A percentile compares a stretch with the other conserved stretches of the same genome.
These are phyloP conservation scores for Drosophila parthenogenetica DNA, from an alignment of 2,888 invertebrate genomes.

Conservation along the genomic window DNA sequence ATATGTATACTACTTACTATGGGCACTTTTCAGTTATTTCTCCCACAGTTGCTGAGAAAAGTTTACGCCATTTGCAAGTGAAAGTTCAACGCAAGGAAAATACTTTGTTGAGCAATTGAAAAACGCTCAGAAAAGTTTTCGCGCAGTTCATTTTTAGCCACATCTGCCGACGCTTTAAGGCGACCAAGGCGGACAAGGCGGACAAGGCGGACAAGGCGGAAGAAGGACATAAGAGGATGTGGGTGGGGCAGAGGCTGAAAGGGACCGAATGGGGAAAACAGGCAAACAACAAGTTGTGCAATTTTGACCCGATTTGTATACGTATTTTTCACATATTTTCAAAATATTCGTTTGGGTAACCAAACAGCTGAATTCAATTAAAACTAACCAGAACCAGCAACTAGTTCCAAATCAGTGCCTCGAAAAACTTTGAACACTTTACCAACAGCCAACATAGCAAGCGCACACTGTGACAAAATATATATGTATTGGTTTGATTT, in stretches of 20 bases:
- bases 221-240: too few relatives aligned
- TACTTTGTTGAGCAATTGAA: conserved; percentile 73
- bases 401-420: conserved; percentile 37
- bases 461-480: conserved; percentile 21
- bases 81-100: conserved; percentile 66
- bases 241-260: neutral
- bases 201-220: too few relatives aligned
- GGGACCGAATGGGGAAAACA: neutral
- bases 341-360: conserved; percentile 36
- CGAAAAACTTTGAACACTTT: conserved; percentile 35
- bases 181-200: too few relatives aligned
- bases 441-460: conserved; percentile 2
- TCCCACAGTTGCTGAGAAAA: conserved; percentile 56
- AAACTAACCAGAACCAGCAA: conserved; percentile 39
- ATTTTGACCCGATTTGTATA: conserved; percentile 44
- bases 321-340: conserved; percentile 21
- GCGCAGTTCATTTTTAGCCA: conserved; percentile 51
- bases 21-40: neutral
- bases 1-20: neutral
- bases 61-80: conserved; percentile 69
- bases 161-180: conserved; percentile 14
- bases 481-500: neutral
- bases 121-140: conserved; percentile 69
- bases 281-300: conserved; percentile 42
- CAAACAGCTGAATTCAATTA: conserved; percentile 67